phyloP scores from a whole-genome alignment of 2,888 invertebrate genomes.

The Lycophotia porphyrea region DNA sequence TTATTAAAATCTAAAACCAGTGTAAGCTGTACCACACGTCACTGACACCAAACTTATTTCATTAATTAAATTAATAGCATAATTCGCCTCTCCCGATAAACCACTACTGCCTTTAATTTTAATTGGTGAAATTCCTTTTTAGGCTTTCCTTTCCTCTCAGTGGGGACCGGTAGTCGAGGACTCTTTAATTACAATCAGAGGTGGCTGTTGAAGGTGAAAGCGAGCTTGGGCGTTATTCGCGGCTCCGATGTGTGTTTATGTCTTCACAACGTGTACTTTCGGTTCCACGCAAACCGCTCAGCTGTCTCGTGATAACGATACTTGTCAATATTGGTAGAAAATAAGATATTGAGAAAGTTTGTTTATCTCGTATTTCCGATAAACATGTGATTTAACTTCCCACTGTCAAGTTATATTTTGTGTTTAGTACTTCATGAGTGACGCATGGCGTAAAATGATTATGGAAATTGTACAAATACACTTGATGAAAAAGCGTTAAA shows the following conservation, averaged over 20 bases:
- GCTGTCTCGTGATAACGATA: conserved; percentile 72
- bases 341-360: conserved; percentile 73
- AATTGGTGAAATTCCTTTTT: conserved; percentile 70
- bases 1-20: conserved; percentile 67
- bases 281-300: conserved; percentile 66
- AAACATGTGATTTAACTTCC: conserved; percentile 42
- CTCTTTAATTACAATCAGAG: conserved; percentile 73
- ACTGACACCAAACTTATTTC: conserved; percentile 56
- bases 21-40: conserved; percentile 68
- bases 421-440: conserved; percentile 9
- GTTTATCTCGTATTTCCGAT: conserved; percentile 48
- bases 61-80: conserved; percentile 63
- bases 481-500: conserved; percentile 72
- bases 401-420: conserved; percentile 21
- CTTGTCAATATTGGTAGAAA: conserved; percentile 80
- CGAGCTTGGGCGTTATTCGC: conserved; percentile 74
- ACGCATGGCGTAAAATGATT: conserved; percentile 48
- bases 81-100: conserved; percentile 63
- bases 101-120: conserved; percentile 56
- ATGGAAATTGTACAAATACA: conserved; percentile 72
- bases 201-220: conserved; percentile 80
- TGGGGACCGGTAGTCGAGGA: conserved; percentile 66
- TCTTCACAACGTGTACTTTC: conserved; percentile 74
- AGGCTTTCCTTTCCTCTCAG: conserved; percentile 69
- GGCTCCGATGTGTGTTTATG: conserved; percentile 69